Conservation (phyloP, 1,140 invertebrate species). For the Campoletis sonorensis region DNA sequence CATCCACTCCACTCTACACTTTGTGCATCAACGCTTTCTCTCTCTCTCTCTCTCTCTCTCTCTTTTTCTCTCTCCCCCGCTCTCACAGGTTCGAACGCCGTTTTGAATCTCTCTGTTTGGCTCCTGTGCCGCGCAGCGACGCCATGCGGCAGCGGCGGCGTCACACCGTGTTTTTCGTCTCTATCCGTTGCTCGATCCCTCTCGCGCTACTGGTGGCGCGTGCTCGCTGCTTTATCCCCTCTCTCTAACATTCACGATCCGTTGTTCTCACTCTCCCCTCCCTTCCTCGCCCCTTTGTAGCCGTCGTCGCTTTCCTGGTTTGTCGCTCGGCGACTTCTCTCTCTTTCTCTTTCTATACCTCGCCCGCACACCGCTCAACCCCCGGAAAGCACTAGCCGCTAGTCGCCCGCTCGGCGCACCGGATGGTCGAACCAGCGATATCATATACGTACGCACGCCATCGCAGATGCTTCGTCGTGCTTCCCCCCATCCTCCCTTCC, state of each 20-base stretch:
- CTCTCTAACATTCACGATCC: conserved; percentile 32
- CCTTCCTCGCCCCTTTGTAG: background rate
- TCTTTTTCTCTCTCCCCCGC: background rate
- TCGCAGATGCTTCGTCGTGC: conserved; percentile 62
- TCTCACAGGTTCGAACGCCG: conserved; percentile 5
- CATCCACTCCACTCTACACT: conserved; percentile 20
- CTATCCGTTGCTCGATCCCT: conserved; percentile 38
- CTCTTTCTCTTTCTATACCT: conserved; percentile 17
- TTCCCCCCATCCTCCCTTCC: conserved; percentile 50
- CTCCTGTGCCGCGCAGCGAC: conserved; percentile 50
- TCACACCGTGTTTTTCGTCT: conserved; percentile 55
- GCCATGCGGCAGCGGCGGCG: conserved; percentile 52
- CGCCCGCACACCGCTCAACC: conserved; percentile 8
- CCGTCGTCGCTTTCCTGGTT: background rate
- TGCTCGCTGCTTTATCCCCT: conserved; percentile 23
- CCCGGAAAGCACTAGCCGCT: conserved; percentile 19
- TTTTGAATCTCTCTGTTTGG: conserved; percentile 50
- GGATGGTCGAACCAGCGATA: conserved; percentile 41
- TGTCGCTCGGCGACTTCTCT: background rate
- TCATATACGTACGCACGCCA: conserved; percentile 45
- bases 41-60: background rate
- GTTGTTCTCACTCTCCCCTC: conserved; percentile 35
- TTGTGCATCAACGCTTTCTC: conserved; percentile 26
- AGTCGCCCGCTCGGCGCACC: conserved; percentile 31
- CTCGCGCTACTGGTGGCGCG: conserved; percentile 28